Conservation (phyloP, 2,888 invertebrate species). For the Myopa testacea region DNA sequence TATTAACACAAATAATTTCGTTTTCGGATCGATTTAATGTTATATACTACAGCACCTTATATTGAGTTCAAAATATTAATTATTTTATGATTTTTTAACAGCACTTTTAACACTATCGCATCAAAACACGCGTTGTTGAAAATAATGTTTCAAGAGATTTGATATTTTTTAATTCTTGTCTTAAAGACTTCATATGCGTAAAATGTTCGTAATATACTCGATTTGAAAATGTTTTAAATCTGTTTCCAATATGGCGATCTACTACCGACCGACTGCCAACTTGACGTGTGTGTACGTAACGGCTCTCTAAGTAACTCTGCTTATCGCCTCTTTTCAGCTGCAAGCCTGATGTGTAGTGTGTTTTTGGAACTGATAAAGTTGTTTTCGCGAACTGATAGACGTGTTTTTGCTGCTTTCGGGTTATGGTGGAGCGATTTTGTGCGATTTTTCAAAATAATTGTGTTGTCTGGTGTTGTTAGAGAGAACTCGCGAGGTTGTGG, state of each 20-base stretch:
- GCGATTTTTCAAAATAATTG: no score
- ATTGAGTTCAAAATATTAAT: background rate
- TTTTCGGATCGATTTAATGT: background rate
- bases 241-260: background rate
- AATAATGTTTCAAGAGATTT: background rate
- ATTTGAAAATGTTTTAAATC: background rate
- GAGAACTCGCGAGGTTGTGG: background rate
- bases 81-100: background rate
- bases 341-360: background rate
- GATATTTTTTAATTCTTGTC: no score
- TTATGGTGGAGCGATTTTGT: background rate
- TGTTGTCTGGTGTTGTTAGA: background rate
- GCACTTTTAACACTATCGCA: background rate
- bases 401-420: constrained; percentile 4
- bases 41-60: background rate
- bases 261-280: background rate
- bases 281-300: background rate
- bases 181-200: no score
- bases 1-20: constrained; percentile 50
- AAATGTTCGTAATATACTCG: no score
- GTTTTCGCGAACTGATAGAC: background rate
- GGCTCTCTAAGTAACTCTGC: background rate
- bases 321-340: background rate
- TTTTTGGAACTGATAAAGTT: constrained; percentile 29
- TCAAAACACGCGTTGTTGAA: background rate